Percentiles rank a stretch among this genome's conserved stretches.
Conservation (phyloP, 2,797 vertebrate genomes). For the Heliangelus exortis region DNA sequence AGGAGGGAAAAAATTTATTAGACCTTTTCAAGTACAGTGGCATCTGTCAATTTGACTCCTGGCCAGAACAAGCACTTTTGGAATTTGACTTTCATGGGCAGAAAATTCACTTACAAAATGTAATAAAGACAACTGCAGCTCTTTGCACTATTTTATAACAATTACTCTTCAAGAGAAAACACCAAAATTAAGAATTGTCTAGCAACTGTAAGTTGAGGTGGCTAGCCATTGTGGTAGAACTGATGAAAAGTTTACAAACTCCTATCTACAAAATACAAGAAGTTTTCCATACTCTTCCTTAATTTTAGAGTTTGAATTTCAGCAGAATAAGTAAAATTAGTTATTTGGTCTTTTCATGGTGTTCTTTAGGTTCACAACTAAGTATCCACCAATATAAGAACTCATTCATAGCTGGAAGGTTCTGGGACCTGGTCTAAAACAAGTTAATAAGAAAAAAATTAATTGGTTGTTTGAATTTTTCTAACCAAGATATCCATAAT, state of each 20-base stretch:
- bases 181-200: neutral
- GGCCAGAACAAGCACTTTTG: neutral
- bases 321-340: neutral
- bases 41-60: neutral
- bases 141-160: neutral
- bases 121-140: neutral
- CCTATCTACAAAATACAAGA: neutral
- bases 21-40: neutral
- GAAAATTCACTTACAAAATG: neutral
- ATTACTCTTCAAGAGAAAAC: neutral
- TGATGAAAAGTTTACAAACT: neutral
- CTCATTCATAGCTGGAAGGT: conserved; percentile 38
- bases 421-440: conserved; percentile 40
- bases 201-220: neutral
- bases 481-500: conserved; percentile 64
- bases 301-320: conserved; percentile 1
- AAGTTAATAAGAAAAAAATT: conserved; percentile 61
- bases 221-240: too few relatives aligned
- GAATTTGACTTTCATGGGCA: neutral
- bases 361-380: neutral
- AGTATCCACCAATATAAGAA: neutral
- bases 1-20: neutral
- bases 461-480: conserved; percentile 54
- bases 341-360: neutral
- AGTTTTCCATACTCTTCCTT: neutral